Conservation (phyloP, 1,140 invertebrate species). For the Sogatella furcifera region DNA sequence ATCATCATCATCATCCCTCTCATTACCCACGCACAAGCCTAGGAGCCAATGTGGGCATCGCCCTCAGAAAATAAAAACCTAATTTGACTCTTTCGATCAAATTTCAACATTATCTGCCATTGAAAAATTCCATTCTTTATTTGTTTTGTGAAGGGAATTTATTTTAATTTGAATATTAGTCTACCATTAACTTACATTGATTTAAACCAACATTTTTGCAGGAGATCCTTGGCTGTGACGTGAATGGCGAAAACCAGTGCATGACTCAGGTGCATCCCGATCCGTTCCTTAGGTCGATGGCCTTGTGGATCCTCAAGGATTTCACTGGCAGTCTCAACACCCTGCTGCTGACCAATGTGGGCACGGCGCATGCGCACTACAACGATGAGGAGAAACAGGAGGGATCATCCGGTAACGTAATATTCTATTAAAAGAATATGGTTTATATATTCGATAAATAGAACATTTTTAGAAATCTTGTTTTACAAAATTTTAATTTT, state of each 20-base stretch:
- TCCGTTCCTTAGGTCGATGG: slow-evolving; percentile 96
- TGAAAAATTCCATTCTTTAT: too few species aligned
- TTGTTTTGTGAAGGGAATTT: too few species aligned
- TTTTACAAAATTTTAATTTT: neutral
- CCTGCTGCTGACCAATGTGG: slow-evolving; percentile 73
- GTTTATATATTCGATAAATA: too few species aligned
- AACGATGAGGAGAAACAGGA: slow-evolving; percentile 53
- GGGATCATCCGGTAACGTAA: slow-evolving; percentile 23
- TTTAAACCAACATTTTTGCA: slow-evolving; percentile 14
- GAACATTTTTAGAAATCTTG: too few species aligned
- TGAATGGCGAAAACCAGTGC: slow-evolving; percentile 57
- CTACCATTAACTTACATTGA: too few species aligned
- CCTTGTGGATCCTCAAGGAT: slow-evolving; percentile 91
- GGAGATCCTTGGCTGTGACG: slow-evolving; percentile 44
- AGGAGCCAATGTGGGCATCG: too few species aligned
- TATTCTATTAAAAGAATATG: neutral
- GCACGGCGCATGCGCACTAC: slow-evolving; percentile 60
- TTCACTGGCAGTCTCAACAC: slow-evolving; percentile 83
- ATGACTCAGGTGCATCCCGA: slow-evolving; percentile 71
- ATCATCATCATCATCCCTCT: too few species aligned
- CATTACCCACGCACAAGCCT: too few species aligned
- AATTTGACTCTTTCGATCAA: too few species aligned
- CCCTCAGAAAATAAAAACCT: too few species aligned
- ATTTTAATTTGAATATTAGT: too few species aligned
- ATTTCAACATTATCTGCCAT: too few species aligned